Base-by-base conservation (phyloP, 2,888 invertebrate species). In the Hypomecis punctinalis region DNA sequence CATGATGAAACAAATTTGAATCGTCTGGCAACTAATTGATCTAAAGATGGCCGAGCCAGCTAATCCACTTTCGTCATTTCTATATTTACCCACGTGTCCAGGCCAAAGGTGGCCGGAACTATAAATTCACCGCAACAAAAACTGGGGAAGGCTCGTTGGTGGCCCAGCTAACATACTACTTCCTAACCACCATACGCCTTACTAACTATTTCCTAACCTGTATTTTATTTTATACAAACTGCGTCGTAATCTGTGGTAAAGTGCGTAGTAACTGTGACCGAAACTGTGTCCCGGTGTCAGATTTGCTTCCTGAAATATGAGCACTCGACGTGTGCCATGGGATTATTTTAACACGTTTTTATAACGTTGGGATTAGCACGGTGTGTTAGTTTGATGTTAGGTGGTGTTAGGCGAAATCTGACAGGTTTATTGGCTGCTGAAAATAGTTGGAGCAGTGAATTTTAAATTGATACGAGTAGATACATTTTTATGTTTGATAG, bases 51-150 rank as follows among this genome's bases (percentile, higher is more conserved):
- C 13, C 37, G 47, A 40, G 11, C 6, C 5, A 1, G 39, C 54
- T 58, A 61, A 62, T 61, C 45, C 58, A n/a, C 40, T 49, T 23
- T 13, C 59, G 48, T 56, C 57, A 42, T 48, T 52, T 69, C 78
- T 78, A 80, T 88, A 81, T 90, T 89, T 88, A 78, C 73, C 75
- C 89, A 90, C 84, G 76, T 90, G 90, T 78, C 78, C 77, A 68
- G 74, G 9, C 56, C 57, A 66, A 75, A 81, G 83, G 81, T 84
- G 85, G 80, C 85, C 90, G 90, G 91, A 89, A 87, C 87, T 83
- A 90, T 89, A 89, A 90, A 90, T 84, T 78, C 75, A 71, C 70
- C 80, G 79, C 80, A 78, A 86, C 82, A 89, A 88, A 88, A 89
- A 88, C 81, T 67, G 64, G 83, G 85, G 83, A 85, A 84, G 83